phyloP scores from a whole-genome alignment of 1,140 invertebrate species.

The Zaprionus africanus region DNA sequence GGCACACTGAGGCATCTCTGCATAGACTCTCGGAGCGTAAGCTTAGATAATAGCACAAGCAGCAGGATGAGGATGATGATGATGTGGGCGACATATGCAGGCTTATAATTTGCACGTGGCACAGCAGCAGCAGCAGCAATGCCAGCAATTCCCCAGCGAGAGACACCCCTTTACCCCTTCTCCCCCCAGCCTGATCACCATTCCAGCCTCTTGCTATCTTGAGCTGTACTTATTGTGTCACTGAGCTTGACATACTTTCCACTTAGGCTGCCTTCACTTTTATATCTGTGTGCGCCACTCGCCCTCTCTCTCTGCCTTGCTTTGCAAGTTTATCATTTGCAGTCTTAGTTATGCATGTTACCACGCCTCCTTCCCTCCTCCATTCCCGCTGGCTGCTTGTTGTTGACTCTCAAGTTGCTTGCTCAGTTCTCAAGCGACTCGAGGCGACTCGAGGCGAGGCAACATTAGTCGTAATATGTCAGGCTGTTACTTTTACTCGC shows the following conservation, averaged over 20 bases:
- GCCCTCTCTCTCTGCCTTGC: neutral
- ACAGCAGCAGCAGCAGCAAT: conserved; percentile 22
- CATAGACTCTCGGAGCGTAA: conserved; percentile 38
- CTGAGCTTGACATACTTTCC: conserved; percentile 81
- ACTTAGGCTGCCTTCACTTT: conserved; percentile 60
- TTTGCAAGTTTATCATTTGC: conserved; percentile 79
- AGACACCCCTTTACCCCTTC: neutral
- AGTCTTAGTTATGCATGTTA: conserved; percentile 72
- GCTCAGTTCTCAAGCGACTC: conserved; percentile 67
- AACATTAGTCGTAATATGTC: conserved; percentile 79
- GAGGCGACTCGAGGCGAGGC: conserved; percentile 26
- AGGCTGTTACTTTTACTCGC: conserved; percentile 70
- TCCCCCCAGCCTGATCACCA: neutral
- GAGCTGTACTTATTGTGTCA: conserved; percentile 75
- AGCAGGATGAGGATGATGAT: conserved; percentile 66
- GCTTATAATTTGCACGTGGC: conserved; percentile 81
- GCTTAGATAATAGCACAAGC: conserved; percentile 75
- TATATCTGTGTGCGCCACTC: conserved; percentile 13
- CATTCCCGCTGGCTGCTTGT: conserved; percentile 14
- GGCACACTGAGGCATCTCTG: neutral
- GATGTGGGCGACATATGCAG: conserved; percentile 77
- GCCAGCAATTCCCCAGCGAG: neutral
- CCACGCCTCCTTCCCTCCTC: neutral
- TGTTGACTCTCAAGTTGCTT: conserved; percentile 73
- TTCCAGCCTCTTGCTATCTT: conserved; percentile 3